phyloP scores from a whole-genome alignment of 2,888 invertebrate genomes.

The Hemaris fuciformis region DNA sequence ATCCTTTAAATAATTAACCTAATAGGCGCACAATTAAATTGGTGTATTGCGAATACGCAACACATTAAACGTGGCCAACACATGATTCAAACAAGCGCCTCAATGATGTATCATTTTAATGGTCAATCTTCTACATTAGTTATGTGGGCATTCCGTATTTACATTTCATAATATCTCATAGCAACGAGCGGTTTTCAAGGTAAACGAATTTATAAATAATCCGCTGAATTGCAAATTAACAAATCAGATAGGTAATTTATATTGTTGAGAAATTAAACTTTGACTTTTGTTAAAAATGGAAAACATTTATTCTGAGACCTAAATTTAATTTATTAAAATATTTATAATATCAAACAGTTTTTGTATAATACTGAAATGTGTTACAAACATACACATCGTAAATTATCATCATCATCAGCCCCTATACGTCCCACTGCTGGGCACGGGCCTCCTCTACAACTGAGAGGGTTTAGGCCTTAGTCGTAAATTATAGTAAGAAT shows the following conservation, averaged over 20 bases:
- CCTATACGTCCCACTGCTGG: no score
- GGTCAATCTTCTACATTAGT: constrained; percentile 15
- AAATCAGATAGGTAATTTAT: constrained; percentile 48
- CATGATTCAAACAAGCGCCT: constrained; percentile 6
- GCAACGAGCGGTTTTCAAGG: constrained; percentile 68
- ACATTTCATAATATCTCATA: constrained; percentile 61
- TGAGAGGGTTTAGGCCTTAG: no score
- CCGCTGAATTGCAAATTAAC: constrained; percentile 57
- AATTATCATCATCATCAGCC: no score
- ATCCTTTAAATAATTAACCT: constrained; percentile 1
- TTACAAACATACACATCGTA: no score
- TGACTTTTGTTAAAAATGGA: not conserved
- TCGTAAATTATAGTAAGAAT: no score
- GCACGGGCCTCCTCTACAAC: no score
- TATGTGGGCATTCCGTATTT: constrained; percentile 43
- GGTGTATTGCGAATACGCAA: not conserved
- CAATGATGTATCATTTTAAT: constrained; percentile 19
- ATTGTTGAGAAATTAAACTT: constrained; percentile 40
- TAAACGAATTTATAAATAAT: constrained; percentile 61
- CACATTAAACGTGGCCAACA: not conserved
- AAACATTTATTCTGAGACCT: not conserved
- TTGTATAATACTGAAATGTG: no score
- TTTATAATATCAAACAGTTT: not conserved
- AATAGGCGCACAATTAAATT: not conserved
- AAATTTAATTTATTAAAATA: no score